Base-by-base conservation (phyloP, 2,888 invertebrate species). In the Norana najaformis region DNA sequence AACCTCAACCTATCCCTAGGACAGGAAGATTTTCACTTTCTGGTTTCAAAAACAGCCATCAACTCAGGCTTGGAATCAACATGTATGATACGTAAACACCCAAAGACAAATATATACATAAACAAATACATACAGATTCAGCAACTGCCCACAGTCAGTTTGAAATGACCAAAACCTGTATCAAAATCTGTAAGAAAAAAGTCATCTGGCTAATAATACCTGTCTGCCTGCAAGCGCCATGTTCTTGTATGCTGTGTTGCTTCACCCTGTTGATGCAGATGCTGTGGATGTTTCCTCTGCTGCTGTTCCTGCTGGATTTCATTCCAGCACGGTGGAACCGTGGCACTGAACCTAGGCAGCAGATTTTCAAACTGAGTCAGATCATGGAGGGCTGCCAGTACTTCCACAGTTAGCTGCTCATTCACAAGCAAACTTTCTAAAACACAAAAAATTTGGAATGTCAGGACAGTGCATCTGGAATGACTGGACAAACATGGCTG, bases 281-380 rank as follows among this genome's bases (percentile, higher is more conserved):
- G 96, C 93, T 97, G 98, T 1, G 98, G 97, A 94, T 98, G 97
- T 82, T 97, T 96, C 35, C 98, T 96, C 93, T 98, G 97, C 14
- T 98, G 96, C 93, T 98, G 97, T 13, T 98, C 97, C 92, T 98
- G 98, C 93, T 98, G 97, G 93, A 98, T 96, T 93, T 98, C 98
- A 92, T 97, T 97, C 98, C 98, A 98, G 95, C 98, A 98, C 8
- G 97, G 97, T 0, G 98, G 98, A 6, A 98, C 97, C 34, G 97
- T 98, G 0, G 98, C 97, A 90, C 97, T 96, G 94, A 97, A 98
- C 0, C 96, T 95, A 0, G 96, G 96, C 92, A 96, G 96, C 90
- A 96, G 95, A 91, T 96, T 96, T 93, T 97, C 97, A 93, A 97
- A 97, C 92, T 96, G 96, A 4, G 97, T 97, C 90, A 98, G 95